These are phyloP conservation scores for Gastracanthus pulcherrimus DNA, from an alignment of 2,888 invertebrate genomes.

Conservation along the genomic window DNA sequence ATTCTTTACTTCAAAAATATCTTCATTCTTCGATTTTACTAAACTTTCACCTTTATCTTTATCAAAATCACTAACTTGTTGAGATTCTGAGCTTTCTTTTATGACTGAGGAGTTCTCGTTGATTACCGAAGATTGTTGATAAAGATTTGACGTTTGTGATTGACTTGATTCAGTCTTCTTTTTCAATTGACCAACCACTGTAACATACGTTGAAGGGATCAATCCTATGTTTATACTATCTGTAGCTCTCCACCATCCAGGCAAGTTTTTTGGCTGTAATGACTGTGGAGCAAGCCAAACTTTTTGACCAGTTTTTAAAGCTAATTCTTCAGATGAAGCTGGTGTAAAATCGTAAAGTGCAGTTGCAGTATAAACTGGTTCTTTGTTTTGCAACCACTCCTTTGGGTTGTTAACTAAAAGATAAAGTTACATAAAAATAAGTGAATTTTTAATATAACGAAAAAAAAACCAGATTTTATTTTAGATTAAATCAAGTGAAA, in stretches of 20 bases:
- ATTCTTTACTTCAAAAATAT: slow-evolving; percentile 45
- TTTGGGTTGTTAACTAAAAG: slow-evolving; percentile 82
- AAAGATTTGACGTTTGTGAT: slow-evolving; percentile 20
- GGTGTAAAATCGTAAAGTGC: slow-evolving; percentile 88
- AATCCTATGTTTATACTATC: slow-evolving; percentile 71
- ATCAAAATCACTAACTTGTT: slow-evolving; percentile 28
- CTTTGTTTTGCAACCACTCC: slow-evolving; percentile 81
- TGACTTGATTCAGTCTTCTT: slow-evolving; percentile 64
- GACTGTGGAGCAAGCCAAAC: slow-evolving; percentile 90
- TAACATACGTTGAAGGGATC: slow-evolving; percentile 71
- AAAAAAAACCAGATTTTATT: neutral
- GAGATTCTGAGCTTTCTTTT: slow-evolving; percentile 38
- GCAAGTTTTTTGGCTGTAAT: slow-evolving; percentile 84
- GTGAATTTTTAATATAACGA: neutral
- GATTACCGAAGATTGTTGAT: slow-evolving; percentile 13
- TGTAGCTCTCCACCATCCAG: slow-evolving; percentile 74
- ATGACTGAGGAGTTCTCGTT: neutral
- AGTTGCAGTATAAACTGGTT: slow-evolving; percentile 82
- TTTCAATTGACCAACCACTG: slow-evolving; percentile 69
- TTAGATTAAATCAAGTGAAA: neutral
- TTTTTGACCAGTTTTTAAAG: slow-evolving; percentile 87
- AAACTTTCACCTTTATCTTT: slow-evolving; percentile 30
- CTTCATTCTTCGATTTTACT: slow-evolving; percentile 38
- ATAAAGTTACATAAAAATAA: slow-evolving; percentile 4
- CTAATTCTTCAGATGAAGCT: slow-evolving; percentile 86